Evolutionary conservation across 2,797 vertebrate species (phyloP), one percentile per base, ranked within the genome.

Genomic region (Myioborus melanocephalus): DNA sequence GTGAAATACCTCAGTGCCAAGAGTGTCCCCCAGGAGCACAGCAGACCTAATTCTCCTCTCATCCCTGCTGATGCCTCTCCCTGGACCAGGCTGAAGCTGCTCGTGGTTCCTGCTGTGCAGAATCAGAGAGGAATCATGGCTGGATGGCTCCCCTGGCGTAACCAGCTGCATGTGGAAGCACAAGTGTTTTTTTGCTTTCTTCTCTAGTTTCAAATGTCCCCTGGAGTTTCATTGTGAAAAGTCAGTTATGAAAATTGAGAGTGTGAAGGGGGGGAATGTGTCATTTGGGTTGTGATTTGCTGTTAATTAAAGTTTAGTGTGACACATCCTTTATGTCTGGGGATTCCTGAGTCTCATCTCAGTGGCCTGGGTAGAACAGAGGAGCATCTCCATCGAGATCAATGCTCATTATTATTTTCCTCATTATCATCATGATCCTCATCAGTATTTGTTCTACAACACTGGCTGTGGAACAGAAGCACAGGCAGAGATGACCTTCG

Each of bases 371-470:
- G 88, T 89, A 72, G 86, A 94, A 79, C 2, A 0, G 80, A 95
- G 88, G 94, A 95, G 90, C 95, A 89, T 96, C 83, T 95, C 96
- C 88, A 43, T 84, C 0, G 96, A 96, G 96, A 96, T 96, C 95
- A 92, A 60, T 95, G 94, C 95, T 96, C 94, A 93, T 96, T 96
- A 96, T 96, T 94, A 96, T 95, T 96, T 95, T 82, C 85, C 92
- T 96, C 94, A 90, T 96, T 96, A 95, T 94, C 95, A 88, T 95
- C 88, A 95, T 93, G 88, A 94, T 94, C 81, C 96, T 90, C 88
- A 95, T 95, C 93, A 95, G 95, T 94, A 85, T 93, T 95, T 96
- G 88, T 95, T 96, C 94, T 95, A 93, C 95, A 90, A 90, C 87
- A 21, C 65, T 84, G 77, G 66, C 90, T 87, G 85, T 89, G 88